Base-by-base conservation (phyloP, 2,797 vertebrate genomes). In the Microchirus variegatus region DNA sequence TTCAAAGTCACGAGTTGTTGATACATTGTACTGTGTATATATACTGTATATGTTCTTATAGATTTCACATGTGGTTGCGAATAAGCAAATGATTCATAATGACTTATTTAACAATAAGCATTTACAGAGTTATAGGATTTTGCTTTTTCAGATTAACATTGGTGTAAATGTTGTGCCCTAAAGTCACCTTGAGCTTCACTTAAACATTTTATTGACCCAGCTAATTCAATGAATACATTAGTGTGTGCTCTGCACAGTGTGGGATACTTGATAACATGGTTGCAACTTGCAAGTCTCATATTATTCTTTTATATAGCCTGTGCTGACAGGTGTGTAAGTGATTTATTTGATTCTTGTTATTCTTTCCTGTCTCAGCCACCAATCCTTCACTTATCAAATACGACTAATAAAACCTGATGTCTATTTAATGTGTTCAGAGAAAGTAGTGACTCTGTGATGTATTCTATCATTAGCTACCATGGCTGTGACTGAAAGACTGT, bases 391-490 rank as follows among this genome's bases (percentile, higher is more conserved):
- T 12, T 60, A 70, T 48, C 49, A 31, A 31, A 31, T 31, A 31
- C 4, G 62, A 61, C 19, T 22, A 63, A 50, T 56, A 56, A 59
- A 68, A 60, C 4, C 38, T n/a, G 1, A 26, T 80, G 56, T 78
- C 36, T 53, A 15, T 55, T 62, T 45, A 37, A 77, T 79, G 45
- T 37, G 55, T 73, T 49, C 55, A 19, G 16, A 51, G 36, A 5
- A 54, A 53, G 46, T 43, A 57, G 35, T 47, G 9, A 15, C 13
- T 42, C 5, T 41, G 52, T 48, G 65, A 55, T 58, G 44, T 53
- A 64, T 3, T 31, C 49, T 14, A 59, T 10, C 35, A 59, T 74
- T 38, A 68, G 60, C 42, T 42, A 26, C 41, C 17, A 35, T 16
- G 13, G 38, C 14, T 67, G 47, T 48, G 48, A 61, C 40, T 67